phyloP scores from a whole-genome alignment of 1,140 invertebrate genomes.

The Drosophila fuyamai region DNA sequence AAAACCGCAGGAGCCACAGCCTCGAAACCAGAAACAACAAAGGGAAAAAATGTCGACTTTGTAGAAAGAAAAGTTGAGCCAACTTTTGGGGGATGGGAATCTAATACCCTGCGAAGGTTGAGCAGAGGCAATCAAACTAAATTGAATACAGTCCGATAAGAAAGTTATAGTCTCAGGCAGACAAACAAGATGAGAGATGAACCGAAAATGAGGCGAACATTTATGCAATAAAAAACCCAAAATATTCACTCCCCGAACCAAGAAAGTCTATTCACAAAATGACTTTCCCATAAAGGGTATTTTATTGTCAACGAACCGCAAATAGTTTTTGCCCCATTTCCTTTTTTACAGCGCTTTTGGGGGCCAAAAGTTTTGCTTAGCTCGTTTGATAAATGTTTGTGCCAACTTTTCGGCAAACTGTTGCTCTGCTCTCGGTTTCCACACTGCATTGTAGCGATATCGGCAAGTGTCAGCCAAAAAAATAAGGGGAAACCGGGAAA shows the following conservation, averaged over 20 bases:
- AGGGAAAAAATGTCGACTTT: conserved; percentile 33
- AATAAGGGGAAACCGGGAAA: conserved; percentile 8
- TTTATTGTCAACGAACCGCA: conserved; percentile 57
- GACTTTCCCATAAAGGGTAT: conserved; percentile 39
- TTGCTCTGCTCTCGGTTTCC: conserved; percentile 55
- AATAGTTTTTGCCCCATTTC: conserved; percentile 52
- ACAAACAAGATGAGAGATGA: conserved; percentile 3
- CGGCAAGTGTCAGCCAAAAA: conserved; percentile 31
- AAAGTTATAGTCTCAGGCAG: conserved; percentile 14
- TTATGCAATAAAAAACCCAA: conserved; percentile 21
- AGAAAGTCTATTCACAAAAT: neutral
- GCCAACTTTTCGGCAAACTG: conserved; percentile 75
- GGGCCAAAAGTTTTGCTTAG: conserved; percentile 41
- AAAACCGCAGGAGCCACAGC: conserved; percentile 45
- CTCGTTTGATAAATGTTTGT: conserved; percentile 77
- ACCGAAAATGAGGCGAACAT: conserved; percentile 13
- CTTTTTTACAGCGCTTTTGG: conserved; percentile 38
- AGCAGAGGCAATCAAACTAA: conserved; percentile 51
- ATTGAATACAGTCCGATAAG: conserved; percentile 32
- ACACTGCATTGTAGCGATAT: conserved; percentile 56
- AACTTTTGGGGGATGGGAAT: conserved; percentile 4
- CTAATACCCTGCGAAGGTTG: conserved; percentile 22
- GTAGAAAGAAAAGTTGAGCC: conserved; percentile 10
- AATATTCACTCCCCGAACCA: conserved; percentile 4
- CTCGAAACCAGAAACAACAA: conserved; percentile 32